phyloP scores from a whole-genome alignment of 2,113 vertebrate species.

The Salvelinus alpinus region DNA sequence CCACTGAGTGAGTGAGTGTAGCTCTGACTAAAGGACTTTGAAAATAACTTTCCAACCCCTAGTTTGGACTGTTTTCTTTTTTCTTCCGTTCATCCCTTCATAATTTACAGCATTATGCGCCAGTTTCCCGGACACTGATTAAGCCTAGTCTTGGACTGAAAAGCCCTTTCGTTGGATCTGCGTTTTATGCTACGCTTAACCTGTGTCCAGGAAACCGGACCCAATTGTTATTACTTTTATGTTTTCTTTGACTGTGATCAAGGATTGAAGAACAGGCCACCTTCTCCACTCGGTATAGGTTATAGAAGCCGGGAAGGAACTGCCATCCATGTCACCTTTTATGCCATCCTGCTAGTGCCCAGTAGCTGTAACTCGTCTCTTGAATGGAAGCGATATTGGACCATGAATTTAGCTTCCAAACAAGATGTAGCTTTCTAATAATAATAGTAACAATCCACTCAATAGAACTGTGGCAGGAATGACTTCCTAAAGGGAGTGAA shows the following conservation, averaged over 20 bases:
- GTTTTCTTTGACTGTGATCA: conserved; percentile 4
- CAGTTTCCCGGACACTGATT: no score
- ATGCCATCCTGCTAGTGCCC: not conserved
- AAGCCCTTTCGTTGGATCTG: not conserved
- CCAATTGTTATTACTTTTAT: conserved; percentile 11
- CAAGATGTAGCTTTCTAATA: conserved; percentile 26
- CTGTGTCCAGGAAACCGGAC: not conserved
- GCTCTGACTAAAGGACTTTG: not conserved
- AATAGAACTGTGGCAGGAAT: not conserved
- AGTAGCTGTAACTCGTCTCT: not conserved
- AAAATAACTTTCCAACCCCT: not conserved
- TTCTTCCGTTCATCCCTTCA: not conserved
- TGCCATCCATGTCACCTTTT: not conserved
- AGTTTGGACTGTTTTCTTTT: conserved; percentile 5
- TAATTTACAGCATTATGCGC: not conserved
- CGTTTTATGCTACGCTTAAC: no score
- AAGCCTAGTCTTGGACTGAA: no score
- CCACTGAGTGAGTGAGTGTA: conserved; percentile 22
- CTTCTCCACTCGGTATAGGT: not conserved
- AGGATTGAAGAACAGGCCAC: not conserved
- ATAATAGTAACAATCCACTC: no score
- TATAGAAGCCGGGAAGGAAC: not conserved
- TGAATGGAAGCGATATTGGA: conserved; percentile 25
- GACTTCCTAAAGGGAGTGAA: not conserved
- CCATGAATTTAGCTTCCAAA: conserved; percentile 14